A percentile compares a stretch with the other conserved stretches of the same genome.
These are phyloP conservation scores for Dinocampus coccinellae DNA, from an alignment of 2,888 invertebrate species.

Conservation along the genomic window DNA sequence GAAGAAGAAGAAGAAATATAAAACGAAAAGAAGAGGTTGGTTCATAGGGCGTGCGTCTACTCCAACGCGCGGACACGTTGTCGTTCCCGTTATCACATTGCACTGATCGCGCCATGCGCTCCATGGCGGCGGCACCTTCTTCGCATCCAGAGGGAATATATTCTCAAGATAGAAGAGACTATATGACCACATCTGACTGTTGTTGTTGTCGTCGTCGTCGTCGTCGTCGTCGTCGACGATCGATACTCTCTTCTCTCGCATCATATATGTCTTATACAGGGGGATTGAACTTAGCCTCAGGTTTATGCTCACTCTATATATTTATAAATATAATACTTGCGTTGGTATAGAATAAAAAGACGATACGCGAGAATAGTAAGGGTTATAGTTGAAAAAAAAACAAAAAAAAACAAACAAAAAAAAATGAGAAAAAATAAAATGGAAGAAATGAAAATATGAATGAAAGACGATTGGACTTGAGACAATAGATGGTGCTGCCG, in stretches of 20 bases:
- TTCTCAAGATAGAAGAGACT: slow-evolving; percentile 37
- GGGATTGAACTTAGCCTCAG: slow-evolving; percentile 10
- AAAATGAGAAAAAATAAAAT: slow-evolving; percentile 40
- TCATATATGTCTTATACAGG: neutral
- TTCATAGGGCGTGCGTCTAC: slow-evolving; percentile 43
- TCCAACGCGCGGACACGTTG: slow-evolving; percentile 39
- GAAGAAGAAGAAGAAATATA: neutral
- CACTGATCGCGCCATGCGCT: slow-evolving; percentile 40
- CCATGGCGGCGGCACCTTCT: slow-evolving; percentile 29
- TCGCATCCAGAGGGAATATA: slow-evolving; percentile 27
- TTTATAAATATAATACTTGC: neutral
- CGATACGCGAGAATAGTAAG: slow-evolving; percentile 16
- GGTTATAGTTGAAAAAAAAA: neutral
- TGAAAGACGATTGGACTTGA: neutral
- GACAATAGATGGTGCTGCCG: slow-evolving; percentile 11
- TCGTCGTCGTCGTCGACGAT: too few relatives aligned
- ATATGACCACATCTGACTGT: slow-evolving; percentile 18
- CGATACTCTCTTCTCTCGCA: slow-evolving; percentile 18
- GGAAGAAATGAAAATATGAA: slow-evolving; percentile 25
- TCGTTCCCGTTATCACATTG: slow-evolving; percentile 46
- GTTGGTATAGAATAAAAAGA: neutral
- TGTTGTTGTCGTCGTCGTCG: too few relatives aligned
- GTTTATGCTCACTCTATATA: neutral
- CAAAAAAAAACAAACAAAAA: slow-evolving; percentile 36
- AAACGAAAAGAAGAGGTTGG: slow-evolving; percentile 13